Percentiles rank a stretch among this genome's conserved stretches.
These are phyloP conservation scores for Eucera pruinosa DNA, from an alignment of 2,888 invertebrate genomes.

Conservation along the genomic window DNA sequence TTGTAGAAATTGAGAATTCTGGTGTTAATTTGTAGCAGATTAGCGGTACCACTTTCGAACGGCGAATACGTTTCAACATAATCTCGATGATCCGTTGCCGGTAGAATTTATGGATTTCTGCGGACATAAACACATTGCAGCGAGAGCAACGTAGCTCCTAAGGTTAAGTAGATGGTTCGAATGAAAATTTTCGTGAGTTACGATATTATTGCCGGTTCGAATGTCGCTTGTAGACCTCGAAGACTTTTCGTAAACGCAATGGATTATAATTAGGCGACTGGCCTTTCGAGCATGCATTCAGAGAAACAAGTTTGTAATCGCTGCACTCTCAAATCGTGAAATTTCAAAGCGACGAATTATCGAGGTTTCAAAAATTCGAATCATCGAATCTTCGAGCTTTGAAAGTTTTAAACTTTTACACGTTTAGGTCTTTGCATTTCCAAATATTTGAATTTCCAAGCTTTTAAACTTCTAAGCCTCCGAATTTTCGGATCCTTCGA, in stretches of 20 bases:
- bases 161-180: conserved; percentile 5
- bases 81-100: not conserved
- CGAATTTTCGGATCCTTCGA: too few relatives aligned
- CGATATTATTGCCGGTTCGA: not conserved
- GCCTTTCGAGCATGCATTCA: not conserved
- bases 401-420: too few relatives aligned
- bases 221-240: not conserved
- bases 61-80: conserved; percentile 2
- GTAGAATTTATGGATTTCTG: conserved; percentile 2
- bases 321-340: too few relatives aligned
- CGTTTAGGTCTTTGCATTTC: too few relatives aligned
- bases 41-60: conserved; percentile 3
- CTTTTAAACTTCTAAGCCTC: too few relatives aligned
- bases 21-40: not conserved
- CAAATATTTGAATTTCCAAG: too few relatives aligned
- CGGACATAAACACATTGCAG: not conserved
- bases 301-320: too few relatives aligned
- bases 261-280: not conserved
- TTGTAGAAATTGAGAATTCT: too few relatives aligned
- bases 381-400: too few relatives aligned
- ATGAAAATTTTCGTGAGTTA: conserved; percentile 2
- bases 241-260: not conserved
- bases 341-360: too few relatives aligned
- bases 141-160: not conserved
- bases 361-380: too few relatives aligned